These are phyloP conservation scores for Nomada fucata DNA, from an alignment of 2,888 invertebrate genomes.

Conservation along the genomic window DNA sequence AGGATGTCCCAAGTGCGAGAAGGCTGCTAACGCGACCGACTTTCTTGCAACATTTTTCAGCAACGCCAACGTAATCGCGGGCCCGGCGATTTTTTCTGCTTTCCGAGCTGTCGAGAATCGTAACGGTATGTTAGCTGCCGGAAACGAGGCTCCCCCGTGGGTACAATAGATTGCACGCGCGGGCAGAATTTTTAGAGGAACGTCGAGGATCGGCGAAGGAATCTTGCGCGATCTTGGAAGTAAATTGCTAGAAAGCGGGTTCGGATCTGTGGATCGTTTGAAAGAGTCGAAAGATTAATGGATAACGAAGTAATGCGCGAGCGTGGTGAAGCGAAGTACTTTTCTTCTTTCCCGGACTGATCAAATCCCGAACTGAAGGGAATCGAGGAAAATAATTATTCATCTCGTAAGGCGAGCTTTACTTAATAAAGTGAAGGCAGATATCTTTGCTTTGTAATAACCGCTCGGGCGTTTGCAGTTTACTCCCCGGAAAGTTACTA, in stretches of 20 bases:
- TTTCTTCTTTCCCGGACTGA: too few relatives aligned
- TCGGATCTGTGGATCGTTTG: background rate
- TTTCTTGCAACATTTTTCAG: background rate
- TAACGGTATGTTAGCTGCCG: background rate
- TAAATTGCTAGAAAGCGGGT: background rate
- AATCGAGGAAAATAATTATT: too few relatives aligned
- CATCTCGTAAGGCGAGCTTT: too few relatives aligned
- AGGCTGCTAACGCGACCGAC: background rate
- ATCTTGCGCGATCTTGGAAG: background rate
- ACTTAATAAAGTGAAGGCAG: too few relatives aligned
- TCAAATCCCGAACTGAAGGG: too few relatives aligned
- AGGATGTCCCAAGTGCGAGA: constrained; percentile 7
- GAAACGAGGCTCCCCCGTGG: too few relatives aligned
- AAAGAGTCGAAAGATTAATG: background rate
- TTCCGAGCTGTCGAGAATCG: background rate
- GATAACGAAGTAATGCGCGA: background rate
- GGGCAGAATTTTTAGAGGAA: background rate
- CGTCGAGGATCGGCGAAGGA: background rate
- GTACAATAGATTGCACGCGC: background rate
- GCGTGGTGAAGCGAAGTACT: too few relatives aligned
- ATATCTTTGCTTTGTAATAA: too few relatives aligned
- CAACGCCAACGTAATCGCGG: background rate
- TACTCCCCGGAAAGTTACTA: too few relatives aligned
- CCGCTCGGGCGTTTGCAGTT: too few relatives aligned
- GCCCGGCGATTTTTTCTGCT: background rate